Percentiles rank a stretch among this genome's conserved stretches.
Conservation (phyloP, 2,888 invertebrate genomes). For the Morpho achilles region DNA sequence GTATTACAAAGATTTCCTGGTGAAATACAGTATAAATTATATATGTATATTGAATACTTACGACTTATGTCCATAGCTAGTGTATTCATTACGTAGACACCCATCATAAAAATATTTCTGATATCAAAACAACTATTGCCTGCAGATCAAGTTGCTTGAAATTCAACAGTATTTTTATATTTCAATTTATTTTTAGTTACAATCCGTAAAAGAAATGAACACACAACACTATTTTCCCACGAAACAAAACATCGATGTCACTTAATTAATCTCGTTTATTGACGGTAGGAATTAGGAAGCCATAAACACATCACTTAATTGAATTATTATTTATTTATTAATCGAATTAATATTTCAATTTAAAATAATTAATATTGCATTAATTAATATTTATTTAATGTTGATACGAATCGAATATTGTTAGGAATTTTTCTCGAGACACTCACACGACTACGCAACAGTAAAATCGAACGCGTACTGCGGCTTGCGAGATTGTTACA, state of each 20-base stretch:
- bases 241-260: conserved; percentile 11
- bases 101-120: conserved; percentile 39
- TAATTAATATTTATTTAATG: conserved; percentile 1
- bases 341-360: conserved; percentile 33
- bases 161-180: conserved; percentile 5
- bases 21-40: too few relatives aligned
- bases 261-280: conserved; percentile 23
- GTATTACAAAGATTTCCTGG: too few relatives aligned
- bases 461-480: conserved; percentile 44
- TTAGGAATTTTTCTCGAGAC: not conserved
- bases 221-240: conserved; percentile 15
- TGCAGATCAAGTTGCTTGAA: conserved; percentile 9
- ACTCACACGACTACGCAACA: conserved; percentile 42
- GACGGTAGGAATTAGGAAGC: conserved; percentile 39
- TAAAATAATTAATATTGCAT: not conserved
- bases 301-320: conserved; percentile 46
- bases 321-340: conserved; percentile 34
- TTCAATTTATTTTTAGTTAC: conserved; percentile 8
- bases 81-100: conserved; percentile 62
- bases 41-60: conserved; percentile 42
- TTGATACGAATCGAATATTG: not conserved
- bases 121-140: conserved; percentile 2
- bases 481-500: conserved; percentile 48
- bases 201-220: conserved; percentile 8
- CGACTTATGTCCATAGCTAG: conserved; percentile 70